Evolutionary conservation across 2,888 invertebrate genomes (phyloP), one percentile per base, ranked within the genome.

Genomic region (Hirtodrosophila cameraria): DNA sequence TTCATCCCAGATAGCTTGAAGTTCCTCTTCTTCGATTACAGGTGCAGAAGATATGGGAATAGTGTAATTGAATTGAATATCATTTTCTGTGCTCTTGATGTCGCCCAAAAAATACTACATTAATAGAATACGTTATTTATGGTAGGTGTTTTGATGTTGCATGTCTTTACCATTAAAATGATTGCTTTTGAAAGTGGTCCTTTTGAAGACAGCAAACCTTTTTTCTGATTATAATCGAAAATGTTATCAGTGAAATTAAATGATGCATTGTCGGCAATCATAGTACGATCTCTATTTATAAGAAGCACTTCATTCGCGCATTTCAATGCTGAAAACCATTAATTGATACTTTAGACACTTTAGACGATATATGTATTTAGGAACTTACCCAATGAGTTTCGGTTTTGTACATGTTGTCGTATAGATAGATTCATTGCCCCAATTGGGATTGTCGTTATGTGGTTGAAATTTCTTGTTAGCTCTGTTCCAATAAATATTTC

Each of bases 391-490:
- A 97, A 93, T 88, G 95, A 94, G 91, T 97, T 97, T 57, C 94
- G 93, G 85, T 95, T 96, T 80, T 94, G 92, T 43, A 94, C 93
- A 63, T 96, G 91, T 90, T 97, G 96, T 35, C 95, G 94, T 75
- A 97, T 93, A 88, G 96, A 95, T 62, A 97, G 93, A 83, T 96
- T 94, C 91, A 96, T 96, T 31, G 97, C 96, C 9, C 97, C 97
- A 61, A 93, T 92, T 0, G 97, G 97, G 49, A 97, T 94, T 31
- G 94, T 95, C 3, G 96, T 94, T 43, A 97, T 94, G 79, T 94
- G 92, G 59, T 96, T 95, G 91, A 97, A 97, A 36, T 96, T 97
- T 53, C 94, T 93, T 0, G 95, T 94, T 63, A 97, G 92, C 66
- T 94, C 94, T 1, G 94, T 94, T 42, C 95, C 93, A 15, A 95